Conservation (phyloP, 2,797 vertebrate genomes). For the Epinephelus malabaricus region DNA sequence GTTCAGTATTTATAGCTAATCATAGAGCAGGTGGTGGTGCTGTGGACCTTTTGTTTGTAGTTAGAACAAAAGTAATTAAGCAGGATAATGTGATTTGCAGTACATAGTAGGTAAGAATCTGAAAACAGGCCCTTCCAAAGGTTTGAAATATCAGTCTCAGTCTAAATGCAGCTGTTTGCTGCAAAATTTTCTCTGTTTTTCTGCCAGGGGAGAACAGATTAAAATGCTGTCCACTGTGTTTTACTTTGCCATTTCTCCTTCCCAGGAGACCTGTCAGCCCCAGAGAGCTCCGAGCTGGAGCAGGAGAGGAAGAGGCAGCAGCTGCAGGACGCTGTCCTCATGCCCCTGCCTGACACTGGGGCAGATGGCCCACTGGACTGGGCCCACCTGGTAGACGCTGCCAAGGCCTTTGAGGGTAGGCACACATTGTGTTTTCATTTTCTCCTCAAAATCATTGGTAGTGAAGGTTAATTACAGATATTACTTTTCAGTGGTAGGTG, state of each 20-base stretch:
- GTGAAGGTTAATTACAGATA: constrained; percentile 19
- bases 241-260: constrained; percentile 14
- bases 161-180: not conserved
- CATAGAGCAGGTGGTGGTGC: not conserved
- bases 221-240: constrained; percentile 8
- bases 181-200: not conserved
- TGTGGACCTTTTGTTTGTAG: not conserved
- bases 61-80: not conserved
- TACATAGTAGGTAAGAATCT: not conserved
- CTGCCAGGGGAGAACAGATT: constrained; percentile 1
- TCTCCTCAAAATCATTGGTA: not conserved
- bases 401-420: constrained; percentile 97
- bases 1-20: not conserved
- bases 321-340: constrained; percentile 92
- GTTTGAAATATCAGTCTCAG: not conserved
- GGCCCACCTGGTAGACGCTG: constrained; percentile 97
- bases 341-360: constrained; percentile 94
- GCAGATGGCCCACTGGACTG: constrained; percentile 94
- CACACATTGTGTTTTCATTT: constrained; percentile 4
- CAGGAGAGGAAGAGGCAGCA: constrained; percentile 89
- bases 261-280: constrained; percentile 93
- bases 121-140: too few relatives aligned
- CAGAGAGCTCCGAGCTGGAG: constrained; percentile 91
- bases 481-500: not conserved
- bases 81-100: not conserved